Conservation (phyloP, 2,113 vertebrate species). For the Jacana jacana region DNA sequence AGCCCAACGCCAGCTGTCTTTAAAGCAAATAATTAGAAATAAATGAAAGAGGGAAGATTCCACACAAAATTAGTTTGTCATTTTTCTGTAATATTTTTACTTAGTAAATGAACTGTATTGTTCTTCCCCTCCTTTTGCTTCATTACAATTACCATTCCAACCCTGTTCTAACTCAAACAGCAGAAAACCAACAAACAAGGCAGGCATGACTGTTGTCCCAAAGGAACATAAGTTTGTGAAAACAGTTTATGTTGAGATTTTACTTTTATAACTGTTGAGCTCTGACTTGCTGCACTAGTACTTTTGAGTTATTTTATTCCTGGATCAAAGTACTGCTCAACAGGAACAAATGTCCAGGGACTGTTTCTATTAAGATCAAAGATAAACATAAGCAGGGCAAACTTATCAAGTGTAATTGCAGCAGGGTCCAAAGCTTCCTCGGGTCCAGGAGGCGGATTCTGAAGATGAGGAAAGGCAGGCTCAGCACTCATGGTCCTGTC, state of each 20-base stretch:
- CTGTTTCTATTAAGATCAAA: constrained; percentile 50
- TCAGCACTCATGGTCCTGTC: background rate
- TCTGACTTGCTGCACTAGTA: background rate
- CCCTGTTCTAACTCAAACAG: background rate
- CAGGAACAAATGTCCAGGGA: constrained; percentile 20
- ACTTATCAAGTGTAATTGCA: background rate
- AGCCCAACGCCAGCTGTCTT: background rate
- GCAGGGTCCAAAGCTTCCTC: background rate
- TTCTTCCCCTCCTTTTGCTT: background rate
- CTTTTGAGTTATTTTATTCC: constrained; percentile 9
- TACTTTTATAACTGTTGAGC: background rate
- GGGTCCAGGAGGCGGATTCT: background rate
- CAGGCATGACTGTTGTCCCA: background rate
- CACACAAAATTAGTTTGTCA: background rate
- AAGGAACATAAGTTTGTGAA: background rate
- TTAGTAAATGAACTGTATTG: background rate
- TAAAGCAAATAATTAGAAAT: background rate
- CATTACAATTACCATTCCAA: background rate
- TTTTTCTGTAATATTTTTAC: background rate
- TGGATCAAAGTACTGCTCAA: constrained; percentile 33
- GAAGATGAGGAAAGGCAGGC: background rate
- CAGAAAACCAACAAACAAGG: constrained; percentile 3
- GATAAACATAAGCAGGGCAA: background rate
- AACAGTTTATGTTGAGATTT: constrained; percentile 26
- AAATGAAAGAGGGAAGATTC: background rate